phyloP scores from a whole-genome alignment of 2,113 vertebrate species.

The Ariopsis seemanni region DNA sequence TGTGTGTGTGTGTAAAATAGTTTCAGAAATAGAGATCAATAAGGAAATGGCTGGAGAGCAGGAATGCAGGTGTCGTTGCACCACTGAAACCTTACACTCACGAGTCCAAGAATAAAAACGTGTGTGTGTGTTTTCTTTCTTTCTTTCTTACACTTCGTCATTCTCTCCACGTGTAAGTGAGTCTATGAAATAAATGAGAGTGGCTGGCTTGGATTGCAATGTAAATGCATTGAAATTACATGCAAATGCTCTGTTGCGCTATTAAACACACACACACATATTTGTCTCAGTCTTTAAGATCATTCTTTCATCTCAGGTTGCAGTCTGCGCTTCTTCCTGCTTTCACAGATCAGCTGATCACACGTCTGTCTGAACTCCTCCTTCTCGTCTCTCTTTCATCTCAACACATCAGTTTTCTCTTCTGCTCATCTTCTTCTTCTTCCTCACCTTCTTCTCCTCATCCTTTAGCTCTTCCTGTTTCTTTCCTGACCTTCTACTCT shows the following conservation, averaged over 20 bases:
- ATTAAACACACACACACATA: constrained; percentile 2
- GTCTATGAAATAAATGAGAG: not conserved
- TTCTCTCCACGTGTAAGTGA: too few relatives aligned
- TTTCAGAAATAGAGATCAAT: constrained; percentile 14
- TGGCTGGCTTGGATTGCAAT: not conserved
- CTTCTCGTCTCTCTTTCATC: constrained; percentile 15
- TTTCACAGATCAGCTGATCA: not conserved
- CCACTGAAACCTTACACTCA: constrained; percentile 19
- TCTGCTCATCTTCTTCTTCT: not conserved
- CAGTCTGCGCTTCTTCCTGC: not conserved
- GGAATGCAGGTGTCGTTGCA: constrained; percentile 17
- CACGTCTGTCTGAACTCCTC: not conserved
- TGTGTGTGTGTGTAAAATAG: not conserved
- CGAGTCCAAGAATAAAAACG: not conserved
- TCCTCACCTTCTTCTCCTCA: not conserved
- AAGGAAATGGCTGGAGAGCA: constrained; percentile 41
- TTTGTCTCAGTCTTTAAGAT: not conserved
- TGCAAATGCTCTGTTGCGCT: not conserved
- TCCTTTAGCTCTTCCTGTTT: not conserved
- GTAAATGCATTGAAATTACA: not conserved
- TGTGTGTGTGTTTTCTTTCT: not conserved
- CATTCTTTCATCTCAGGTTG: constrained; percentile 12
- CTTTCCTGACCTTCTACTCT: not conserved
- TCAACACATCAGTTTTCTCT: not conserved
- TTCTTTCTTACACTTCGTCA: too few relatives aligned